Conservation (phyloP, 2,797 vertebrate genomes). For the Schizopygopsis malacanthus region DNA sequence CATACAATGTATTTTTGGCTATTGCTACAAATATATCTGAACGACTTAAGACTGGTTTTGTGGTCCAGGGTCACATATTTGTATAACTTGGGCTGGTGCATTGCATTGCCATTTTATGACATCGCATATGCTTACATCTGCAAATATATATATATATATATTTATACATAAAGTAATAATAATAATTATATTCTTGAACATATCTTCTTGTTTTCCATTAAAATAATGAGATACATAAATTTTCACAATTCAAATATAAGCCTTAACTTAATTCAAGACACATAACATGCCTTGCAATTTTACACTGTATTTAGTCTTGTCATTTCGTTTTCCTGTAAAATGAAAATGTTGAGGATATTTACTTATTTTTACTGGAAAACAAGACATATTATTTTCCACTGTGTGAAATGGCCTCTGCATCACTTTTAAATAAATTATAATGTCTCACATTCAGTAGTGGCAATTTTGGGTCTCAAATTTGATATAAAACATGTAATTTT, state of each 20-base stretch:
- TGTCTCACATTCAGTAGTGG: background rate
- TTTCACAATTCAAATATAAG: background rate
- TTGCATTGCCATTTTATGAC: background rate
- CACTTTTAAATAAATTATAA: no score
- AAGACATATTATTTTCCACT: background rate
- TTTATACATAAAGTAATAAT: background rate
- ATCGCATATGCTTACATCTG: background rate
- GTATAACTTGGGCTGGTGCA: background rate
- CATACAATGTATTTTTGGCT: no score
- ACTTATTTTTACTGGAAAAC: background rate
- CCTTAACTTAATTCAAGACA: background rate
- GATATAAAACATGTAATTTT: background rate
- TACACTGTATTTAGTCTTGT: background rate
- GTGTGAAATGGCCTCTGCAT: slow-evolving; percentile 1
- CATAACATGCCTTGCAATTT: background rate
- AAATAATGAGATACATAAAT: background rate
- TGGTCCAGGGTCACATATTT: background rate
- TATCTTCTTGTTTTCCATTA: background rate
- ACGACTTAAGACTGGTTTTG: no score
- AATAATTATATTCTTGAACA: background rate
- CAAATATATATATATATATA: no score
- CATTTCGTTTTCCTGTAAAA: background rate
- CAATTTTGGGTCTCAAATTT: background rate
- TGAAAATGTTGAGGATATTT: background rate
- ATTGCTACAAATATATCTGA: no score